Base-by-base conservation (phyloP, 2,113 vertebrate genomes). In the Rhinolophus sinicus region DNA sequence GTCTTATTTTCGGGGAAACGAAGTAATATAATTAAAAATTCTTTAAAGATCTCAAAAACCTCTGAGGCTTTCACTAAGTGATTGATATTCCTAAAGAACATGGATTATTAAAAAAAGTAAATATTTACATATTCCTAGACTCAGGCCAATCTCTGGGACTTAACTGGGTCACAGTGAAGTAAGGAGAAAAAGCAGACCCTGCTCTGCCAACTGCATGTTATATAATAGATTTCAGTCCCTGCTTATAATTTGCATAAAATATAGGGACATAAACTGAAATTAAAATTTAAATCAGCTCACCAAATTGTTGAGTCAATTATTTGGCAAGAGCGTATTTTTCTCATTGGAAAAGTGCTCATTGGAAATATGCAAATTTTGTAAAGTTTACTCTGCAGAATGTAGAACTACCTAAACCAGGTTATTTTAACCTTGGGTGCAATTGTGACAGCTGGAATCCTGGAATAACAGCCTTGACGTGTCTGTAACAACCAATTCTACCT, bases 111-210 rank as follows among this genome's bases (percentile, higher is more conserved):
- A 64, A 85, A 77, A 56, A 82, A 50, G 47, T 69, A 83, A 54
- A 58, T 52, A 70, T 70, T 19, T 60, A 64, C 24, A 78, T 62
- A 83, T 52, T 75, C 88, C 70, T 33, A 84, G 94, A 83, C 40
- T 90, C 26, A 70, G 88, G 44, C 11, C n/a, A 84, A 12, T 84
- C 38, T 65, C 13, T 86, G 67, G 7, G 56, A 82, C 26, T 92
- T 26, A 97, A 97, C 4, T 90, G 75, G 64, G 56, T 96, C 80
- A 65, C 11, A 5, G 19, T 60, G 80, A 95, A 96, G 58, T 35
- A 72, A 80, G 52, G 47, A 65, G 60, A 85, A 93, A 93, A 81
- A 13, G 28, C 84, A 60, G 35, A 65, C 28, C 26, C 50, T 83
- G 44, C 30, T 90, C 85, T 84, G 58, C 24, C 65, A 76, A 18